Conservation (phyloP, 2,113 vertebrate species). For the Cryptoleucopteryx plumbea region DNA sequence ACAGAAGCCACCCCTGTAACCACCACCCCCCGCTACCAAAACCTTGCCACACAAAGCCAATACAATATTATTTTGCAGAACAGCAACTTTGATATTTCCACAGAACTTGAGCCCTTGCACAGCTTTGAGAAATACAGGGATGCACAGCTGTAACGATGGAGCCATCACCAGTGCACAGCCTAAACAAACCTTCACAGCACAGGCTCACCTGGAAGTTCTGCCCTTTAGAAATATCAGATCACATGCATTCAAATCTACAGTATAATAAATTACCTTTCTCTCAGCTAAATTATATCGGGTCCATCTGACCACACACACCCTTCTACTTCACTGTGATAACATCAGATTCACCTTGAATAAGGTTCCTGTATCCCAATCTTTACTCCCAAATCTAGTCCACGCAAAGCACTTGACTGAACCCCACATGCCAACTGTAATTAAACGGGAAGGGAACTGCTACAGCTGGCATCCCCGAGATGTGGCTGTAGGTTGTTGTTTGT, state of each 20-base stretch:
- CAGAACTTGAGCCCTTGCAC: neutral
- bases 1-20: too few species aligned
- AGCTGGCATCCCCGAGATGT: fast-evolving
- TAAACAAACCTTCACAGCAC: neutral
- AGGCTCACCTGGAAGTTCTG: neutral
- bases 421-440: neutral
- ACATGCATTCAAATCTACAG: fast-evolving
- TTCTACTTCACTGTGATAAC: neutral
- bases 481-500: neutral
- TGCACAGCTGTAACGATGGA: neutral
- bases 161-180: neutral
- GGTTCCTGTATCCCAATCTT: neutral
- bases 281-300: neutral
- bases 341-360: neutral
- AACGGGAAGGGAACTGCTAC: neutral
- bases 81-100: neutral
- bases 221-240: neutral
- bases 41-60: too few species aligned
- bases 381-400: neutral
- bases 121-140: neutral
- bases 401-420: neutral
- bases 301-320: neutral
- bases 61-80: neutral
- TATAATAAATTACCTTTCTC: neutral
- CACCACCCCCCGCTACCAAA: too few species aligned